Evolutionary conservation across 2,113 vertebrate species (phyloP), one percentile per base, ranked within the genome.

Genomic region (Alexandromys fortis): DNA sequence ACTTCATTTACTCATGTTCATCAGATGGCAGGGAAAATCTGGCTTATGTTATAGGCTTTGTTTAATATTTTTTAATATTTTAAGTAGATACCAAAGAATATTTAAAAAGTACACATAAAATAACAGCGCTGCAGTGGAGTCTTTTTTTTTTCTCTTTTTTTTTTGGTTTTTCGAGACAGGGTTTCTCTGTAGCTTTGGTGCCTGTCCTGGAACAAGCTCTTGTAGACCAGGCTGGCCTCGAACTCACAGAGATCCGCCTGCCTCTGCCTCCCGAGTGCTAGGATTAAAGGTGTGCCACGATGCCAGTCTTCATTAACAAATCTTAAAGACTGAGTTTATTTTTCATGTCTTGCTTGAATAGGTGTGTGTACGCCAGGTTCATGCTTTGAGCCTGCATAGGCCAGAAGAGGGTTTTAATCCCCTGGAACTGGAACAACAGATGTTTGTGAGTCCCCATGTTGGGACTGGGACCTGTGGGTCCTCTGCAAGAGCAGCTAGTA

Each of bases 51-150:
- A 42, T 9, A 63, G 24, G 82, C 58, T 85, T 85, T 26, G 45
- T 45, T 85, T 85, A 65, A 65, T 6, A 22, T 21, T 72, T 83
- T 88, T 7, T 2, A 85, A 92, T 91, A 85, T 89, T 75, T 35
- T 77, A 67, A 91, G 47, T 91, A 91, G 77, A 70, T 85, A 91
- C 3, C 65, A 90, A 92, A 73, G 33, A 70, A 91, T 65, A 77
- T 16, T 73, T 68, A 0, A 75, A 93, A 76, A 21, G 2, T 30
- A 89, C 76, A 28, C 24, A 28, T 76, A 82, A 93, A 63, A 77
- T 85, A 61, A 30, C 77, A 92, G 42, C 21, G 78, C 19, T 89
- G 89, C 26, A 78, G 12, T 61, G 55, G 88, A 68, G 5, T 8
- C 47, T 68, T 21, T 58, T 58, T 55, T 55, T 7, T 16, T 19